Base-by-base conservation (phyloP, 2,888 invertebrate genomes). In the Chloromyia formosa region DNA sequence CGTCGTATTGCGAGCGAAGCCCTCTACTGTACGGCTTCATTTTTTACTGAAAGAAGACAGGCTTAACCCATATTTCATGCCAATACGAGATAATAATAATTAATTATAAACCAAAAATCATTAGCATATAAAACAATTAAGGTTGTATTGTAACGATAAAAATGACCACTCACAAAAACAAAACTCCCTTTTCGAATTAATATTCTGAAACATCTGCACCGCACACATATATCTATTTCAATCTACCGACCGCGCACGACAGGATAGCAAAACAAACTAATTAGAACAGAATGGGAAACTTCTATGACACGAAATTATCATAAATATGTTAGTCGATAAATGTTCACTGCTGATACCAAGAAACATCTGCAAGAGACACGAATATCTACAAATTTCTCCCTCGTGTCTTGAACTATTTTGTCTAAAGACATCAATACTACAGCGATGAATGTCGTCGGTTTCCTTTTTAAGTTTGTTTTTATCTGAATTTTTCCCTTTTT, bases 271-370 rank as follows among this genome's bases (percentile, higher is more conserved):
- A 23, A 40, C 42, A 64, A 64, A 40, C 18, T 42, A 40, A 64
- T 64, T 18, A 64, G 16, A 64, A 40, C 18, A 12, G 5, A 64
- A 16, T 7, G 40, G 40, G 40, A 35, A 64, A 40, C 56, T 18
- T 56, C 56, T 56, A 20, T 20, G 10, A 56, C 56, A 64, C 16
- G 14, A 16, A 61, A 61, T 61, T 61, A 61, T 23, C 61, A 61
- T 61, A 61, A 64, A 40, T 40, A 64, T 64, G 35, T 42, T 4
- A 35, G 42, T 2, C 62, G 40, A 64, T 64, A n/a, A 40, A 64
- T 42, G 40, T 18, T 20, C 27, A 27, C 5, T 23, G 42, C 18
- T 7, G 16, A 64, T 42, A 56, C 1, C 14, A 53, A 16, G 18
- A 20, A 56, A 20, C 20, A 20, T 20, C 22, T 3, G 56, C 20